These are phyloP conservation scores for Rhagoletis pomonella DNA, from an alignment of 1,140 invertebrate species.

Conservation along the genomic window DNA sequence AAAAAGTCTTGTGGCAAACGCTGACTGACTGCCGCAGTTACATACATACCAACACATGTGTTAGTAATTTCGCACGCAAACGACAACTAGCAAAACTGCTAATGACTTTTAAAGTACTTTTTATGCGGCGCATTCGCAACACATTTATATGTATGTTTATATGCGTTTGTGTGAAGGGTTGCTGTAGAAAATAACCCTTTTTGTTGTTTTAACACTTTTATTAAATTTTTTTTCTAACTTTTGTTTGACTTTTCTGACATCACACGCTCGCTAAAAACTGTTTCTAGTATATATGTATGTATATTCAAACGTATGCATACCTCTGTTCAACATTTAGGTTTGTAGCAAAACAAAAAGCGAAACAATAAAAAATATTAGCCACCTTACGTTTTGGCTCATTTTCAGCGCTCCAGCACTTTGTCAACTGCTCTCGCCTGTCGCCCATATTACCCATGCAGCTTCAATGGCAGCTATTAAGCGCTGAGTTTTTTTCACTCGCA, in stretches of 20 bases:
- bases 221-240: not conserved
- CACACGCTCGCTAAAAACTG: not conserved
- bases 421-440: not conserved
- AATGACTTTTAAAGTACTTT: conserved; percentile 52
- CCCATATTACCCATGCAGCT: not conserved
- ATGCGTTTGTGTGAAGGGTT: too few relatives aligned
- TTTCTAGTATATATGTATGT: too few relatives aligned
- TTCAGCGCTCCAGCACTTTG: not conserved
- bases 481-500: not conserved
- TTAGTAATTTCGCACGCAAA: conserved; percentile 16
- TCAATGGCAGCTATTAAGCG: conserved; percentile 36
- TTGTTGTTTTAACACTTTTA: not conserved
- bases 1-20: not conserved
- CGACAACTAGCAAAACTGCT: conserved; percentile 36
- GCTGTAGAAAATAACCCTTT: too few relatives aligned
- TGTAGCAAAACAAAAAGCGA: not conserved
- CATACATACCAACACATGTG: not conserved
- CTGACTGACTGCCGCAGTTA: not conserved
- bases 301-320: too few relatives aligned
- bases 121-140: not conserved
- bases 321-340: conserved; percentile 38
- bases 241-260: not conserved
- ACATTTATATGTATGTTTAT: not conserved
- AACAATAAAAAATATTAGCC: not conserved
- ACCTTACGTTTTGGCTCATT: not conserved